Evolutionary conservation across 2,113 vertebrate genomes (phyloP), one percentile per base, ranked within the genome.

Genomic region (Larimichthys crocea): DNA sequence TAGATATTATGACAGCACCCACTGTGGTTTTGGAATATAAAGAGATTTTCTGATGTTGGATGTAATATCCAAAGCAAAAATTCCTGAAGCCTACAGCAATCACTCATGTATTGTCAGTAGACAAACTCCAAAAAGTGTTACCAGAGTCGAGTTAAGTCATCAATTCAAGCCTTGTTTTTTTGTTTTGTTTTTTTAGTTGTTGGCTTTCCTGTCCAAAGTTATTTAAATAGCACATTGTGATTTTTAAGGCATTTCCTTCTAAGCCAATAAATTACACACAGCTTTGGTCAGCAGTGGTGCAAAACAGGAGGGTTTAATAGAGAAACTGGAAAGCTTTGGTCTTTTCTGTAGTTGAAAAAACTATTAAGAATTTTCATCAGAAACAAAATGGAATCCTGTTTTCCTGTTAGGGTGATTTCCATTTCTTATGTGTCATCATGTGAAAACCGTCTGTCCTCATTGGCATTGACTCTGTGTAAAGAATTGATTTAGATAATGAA

Each of bases 401-500:
- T 53, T 66, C 17, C 46, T 26, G 24, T 68, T 35, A 19, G 9
- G 31, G 12, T 66, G 10, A 14, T 46, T 74, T 74, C 44, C 71
- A 80, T 19, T 26, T 65, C 29, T 15, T 46, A 57, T 49, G 31
- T 78, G 60, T 75, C 71, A 61, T 63, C 8, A 64, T 42, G 48
- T 16, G 40, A 57, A 57, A 57, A 61, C 70, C 6, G 46, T 76
- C 22, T 55, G 65, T 44, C 40, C 35, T 60, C 79, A 53, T 11
- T 77, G 63, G 50, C 50, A 46, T 67, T 83, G 2, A 55, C 66
- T 61, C 69, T 74, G 55, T 72, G 64, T 57, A 50, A 42, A 76
- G 68, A 83, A 86, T 75, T 79, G 79, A 82, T 88, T 40, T 55
- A 29, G 40, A 81, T 50, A 66, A 74, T 74, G 62, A 80, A 57